Evolutionary conservation across 2,113 vertebrate species (phyloP).

Genomic region (Thinocorus orbignyianus): DNA sequence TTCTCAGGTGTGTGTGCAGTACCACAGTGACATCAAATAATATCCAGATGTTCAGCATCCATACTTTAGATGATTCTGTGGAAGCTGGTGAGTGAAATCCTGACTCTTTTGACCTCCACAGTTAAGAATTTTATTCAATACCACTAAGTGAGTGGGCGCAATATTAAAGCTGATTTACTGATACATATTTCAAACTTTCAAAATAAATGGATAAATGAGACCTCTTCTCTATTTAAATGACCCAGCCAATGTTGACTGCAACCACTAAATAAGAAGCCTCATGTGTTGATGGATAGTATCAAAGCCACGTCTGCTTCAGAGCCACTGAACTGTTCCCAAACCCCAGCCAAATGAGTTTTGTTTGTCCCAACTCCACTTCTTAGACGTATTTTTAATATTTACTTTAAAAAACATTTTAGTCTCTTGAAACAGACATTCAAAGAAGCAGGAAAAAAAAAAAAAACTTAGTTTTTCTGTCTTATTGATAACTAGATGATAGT

Average conservation of each 20-base stretch:
- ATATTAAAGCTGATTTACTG: not conserved
- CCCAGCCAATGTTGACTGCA: not conserved
- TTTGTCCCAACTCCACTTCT: not conserved
- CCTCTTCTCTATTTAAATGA: not conserved
- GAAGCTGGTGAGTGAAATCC: not conserved
- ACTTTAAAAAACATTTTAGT: not conserved
- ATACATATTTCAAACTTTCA: not conserved
- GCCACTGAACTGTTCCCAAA: not conserved
- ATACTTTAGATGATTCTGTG: not conserved
- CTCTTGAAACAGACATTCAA: not conserved
- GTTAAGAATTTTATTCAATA: not conserved
- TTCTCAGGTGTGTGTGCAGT: not conserved
- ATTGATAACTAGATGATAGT: not conserved
- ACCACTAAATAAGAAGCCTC: not conserved
- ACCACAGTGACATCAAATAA: not conserved
- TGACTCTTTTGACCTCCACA: not conserved
- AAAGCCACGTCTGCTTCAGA: not conserved
- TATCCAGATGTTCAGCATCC: not conserved
- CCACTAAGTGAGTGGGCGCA: not conserved
- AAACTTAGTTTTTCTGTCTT: not conserved
- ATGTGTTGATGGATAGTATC: not conserved
- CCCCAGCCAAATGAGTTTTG: not conserved
- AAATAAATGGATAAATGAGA: not conserved
- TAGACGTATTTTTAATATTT: not conserved
- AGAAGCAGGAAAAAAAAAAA: not conserved